Conservation (phyloP, 2,113 vertebrate genomes). For the Okapia johnstoni region DNA sequence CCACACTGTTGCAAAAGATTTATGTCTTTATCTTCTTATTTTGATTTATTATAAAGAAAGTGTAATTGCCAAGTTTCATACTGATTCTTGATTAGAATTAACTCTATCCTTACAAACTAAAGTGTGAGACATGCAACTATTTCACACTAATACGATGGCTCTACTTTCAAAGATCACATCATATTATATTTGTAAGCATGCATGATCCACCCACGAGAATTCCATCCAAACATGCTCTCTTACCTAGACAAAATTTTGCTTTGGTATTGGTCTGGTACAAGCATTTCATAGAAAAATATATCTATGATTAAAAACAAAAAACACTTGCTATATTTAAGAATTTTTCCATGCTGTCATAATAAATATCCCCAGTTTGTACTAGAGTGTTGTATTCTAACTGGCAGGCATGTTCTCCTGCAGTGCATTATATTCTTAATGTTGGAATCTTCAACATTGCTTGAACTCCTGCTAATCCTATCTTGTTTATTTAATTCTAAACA, state of each 20-base stretch:
- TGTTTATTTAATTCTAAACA: not conserved
- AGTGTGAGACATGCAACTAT: not conserved
- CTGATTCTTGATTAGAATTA: not conserved
- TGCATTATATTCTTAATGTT: constrained; percentile 26
- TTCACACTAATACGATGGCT: not conserved
- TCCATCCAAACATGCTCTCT: not conserved
- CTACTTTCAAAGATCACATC: not conserved
- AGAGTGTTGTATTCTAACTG: not conserved
- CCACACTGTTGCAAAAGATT: not conserved
- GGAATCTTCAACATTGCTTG: constrained; percentile 38
- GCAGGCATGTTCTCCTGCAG: not conserved
- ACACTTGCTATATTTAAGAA: not conserved
- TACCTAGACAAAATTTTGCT: not conserved
- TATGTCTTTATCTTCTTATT: not conserved
- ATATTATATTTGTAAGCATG: not conserved
- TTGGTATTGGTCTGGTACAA: fast-evolving
- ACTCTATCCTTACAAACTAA: not conserved
- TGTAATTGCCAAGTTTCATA: not conserved
- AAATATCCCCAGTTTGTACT: constrained; percentile 38
- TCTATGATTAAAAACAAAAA: constrained; percentile 10
- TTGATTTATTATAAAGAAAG: not conserved
- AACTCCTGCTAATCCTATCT: constrained; percentile 1
- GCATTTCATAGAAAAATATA: constrained; percentile 23
- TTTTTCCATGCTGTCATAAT: not conserved
- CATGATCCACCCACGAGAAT: fast-evolving